A percentile compares a stretch with the other conserved stretches of the same genome.
Conservation (phyloP, 2,888 invertebrate genomes). For the Cheilosia impressa region DNA sequence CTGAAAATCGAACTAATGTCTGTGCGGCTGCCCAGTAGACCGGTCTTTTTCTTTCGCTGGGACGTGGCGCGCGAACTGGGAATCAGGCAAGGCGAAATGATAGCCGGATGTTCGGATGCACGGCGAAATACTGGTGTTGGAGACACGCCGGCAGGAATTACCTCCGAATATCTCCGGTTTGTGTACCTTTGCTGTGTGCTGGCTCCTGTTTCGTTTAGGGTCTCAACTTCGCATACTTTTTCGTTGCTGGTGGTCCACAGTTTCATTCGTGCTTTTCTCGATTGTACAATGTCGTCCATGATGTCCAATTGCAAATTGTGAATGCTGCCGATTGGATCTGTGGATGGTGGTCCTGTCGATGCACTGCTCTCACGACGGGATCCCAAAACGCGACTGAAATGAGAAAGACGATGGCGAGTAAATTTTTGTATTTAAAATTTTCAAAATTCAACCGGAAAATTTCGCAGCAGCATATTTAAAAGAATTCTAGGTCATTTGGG, state of each 20-base stretch:
- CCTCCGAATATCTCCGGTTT: slow-evolving; percentile 89
- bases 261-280: slow-evolving; percentile 92
- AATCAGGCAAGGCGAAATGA: slow-evolving; percentile 80
- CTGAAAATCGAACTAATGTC: slow-evolving; percentile 90
- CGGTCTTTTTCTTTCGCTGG: slow-evolving; percentile 83
- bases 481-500: too few species aligned
- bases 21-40: slow-evolving; percentile 92
- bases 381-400: slow-evolving; percentile 83
- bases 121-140: slow-evolving; percentile 87
- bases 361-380: slow-evolving; percentile 83
- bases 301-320: slow-evolving; percentile 94
- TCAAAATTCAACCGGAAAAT: too few species aligned
- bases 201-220: slow-evolving; percentile 88
- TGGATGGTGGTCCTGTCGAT: slow-evolving; percentile 88
- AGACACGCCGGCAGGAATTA: slow-evolving; percentile 84
- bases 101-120: slow-evolving; percentile 89
- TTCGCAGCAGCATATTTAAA: too few species aligned
- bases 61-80: slow-evolving; percentile 79
- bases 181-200: slow-evolving; percentile 86
- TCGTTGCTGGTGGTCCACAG: slow-evolving; percentile 93
- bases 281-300: slow-evolving; percentile 94
- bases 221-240: slow-evolving; percentile 92
- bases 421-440: too few species aligned
- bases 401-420: background rate
- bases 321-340: slow-evolving; percentile 89